Evolutionary conservation across 2,797 vertebrate species (phyloP), one percentile per base, ranked within the genome.

Genomic region (Ambastaia sidthimunki): DNA sequence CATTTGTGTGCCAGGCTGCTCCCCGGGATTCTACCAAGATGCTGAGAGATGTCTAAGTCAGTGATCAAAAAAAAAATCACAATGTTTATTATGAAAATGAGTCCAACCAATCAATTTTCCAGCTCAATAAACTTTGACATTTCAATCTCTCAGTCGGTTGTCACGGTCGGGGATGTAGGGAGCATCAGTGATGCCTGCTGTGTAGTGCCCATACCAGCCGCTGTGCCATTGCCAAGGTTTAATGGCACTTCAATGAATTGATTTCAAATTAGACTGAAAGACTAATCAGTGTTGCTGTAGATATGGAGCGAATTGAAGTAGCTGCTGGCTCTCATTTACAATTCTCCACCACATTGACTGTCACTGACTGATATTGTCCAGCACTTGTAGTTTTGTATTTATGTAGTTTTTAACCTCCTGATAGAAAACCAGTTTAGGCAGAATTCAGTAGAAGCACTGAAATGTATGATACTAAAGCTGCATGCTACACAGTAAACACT

Each of bases 1-100:
- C 0, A 78, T 95, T 21, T 99, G 98, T 19, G 71, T 92, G 10
- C 93, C 94, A 19, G 89, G 87, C 1, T 99, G 98, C 76, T 92
- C 94, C 0, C 37, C 85, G 0, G 90, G 92, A 0, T 94, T 90
- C 87, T 99, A 94, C 87, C 91, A 10, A 82, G 94, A 96, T 0
- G 82, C 88, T 0, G 95, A 95, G 80, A 86, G 75, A 0, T 99
- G 98, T 81, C 92, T 94, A 74, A 93, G 98, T 99, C 86, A 93
- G 96, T 94, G 74, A 75, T 84, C 78, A 75, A 44, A 34, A 66
- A 57, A 74, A 62, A 71, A 54, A 74, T 67, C 60, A 69, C 66
- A 10, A 60, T 31, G 55, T 65, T 75, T 6, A 31, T 62, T 78
- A 72, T 55, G 62, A 65, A n/a, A 65, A 65, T 65, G 70, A 80